These are phyloP conservation scores for Etheostoma perlongum DNA, from an alignment of 2,797 vertebrate genomes.

Conservation along the genomic window DNA sequence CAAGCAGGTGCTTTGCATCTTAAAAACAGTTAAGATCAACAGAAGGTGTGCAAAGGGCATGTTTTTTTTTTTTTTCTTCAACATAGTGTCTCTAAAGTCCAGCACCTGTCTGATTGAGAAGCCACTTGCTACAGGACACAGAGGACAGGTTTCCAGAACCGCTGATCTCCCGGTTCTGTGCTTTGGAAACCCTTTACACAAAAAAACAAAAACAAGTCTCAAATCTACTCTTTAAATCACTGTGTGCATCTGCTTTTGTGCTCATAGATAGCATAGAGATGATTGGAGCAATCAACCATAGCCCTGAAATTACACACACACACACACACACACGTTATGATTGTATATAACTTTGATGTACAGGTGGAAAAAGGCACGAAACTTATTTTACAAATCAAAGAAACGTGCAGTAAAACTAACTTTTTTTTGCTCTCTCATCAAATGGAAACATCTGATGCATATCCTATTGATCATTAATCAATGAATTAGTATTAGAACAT, in stretches of 20 bases:
- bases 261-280: conserved; percentile 78
- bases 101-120: conserved; percentile 69
- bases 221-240: conserved; percentile 51
- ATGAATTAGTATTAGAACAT: neutral
- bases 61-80: conserved; percentile 11
- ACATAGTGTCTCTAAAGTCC: conserved; percentile 64
- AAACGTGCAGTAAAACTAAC: neutral
- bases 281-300: conserved; percentile 78
- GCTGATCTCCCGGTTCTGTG: conserved; percentile 66
- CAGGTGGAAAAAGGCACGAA: conserved; percentile 6
- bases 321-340: conserved; percentile 44
- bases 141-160: conserved; percentile 70
- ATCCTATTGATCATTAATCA: conserved; percentile 50
- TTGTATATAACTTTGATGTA: conserved; percentile 51
- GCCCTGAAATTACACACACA: conserved; percentile 61
- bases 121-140: conserved; percentile 63
- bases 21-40: conserved; percentile 45
- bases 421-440: neutral
- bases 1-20: conserved; percentile 49
- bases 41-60: conserved; percentile 67
- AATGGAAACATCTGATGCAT: conserved; percentile 16
- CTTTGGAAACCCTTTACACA: conserved; percentile 60
- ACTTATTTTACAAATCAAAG: conserved; percentile 21
- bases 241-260: conserved; percentile 80
- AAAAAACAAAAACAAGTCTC: conserved; percentile 39